Evolutionary conservation across 2,888 invertebrate species (phyloP).

Genomic region (Amaurobius ferox): DNA sequence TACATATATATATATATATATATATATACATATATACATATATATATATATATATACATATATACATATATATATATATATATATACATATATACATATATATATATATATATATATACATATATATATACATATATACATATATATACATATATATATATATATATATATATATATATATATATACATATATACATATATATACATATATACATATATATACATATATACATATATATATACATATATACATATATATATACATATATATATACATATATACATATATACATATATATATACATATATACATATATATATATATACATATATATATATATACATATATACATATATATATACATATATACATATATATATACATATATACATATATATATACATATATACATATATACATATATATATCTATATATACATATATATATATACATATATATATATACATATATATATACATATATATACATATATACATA

Average conservation of each 20-base stretch:
- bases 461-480: no score
- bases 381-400: no score
- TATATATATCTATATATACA: no score
- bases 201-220: constrained; percentile 1
- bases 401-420: no score
- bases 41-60: no score
- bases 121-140: neutral
- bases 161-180: constrained; percentile 3
- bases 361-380: neutral
- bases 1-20: no score
- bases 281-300: neutral
- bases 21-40: no score
- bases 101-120: no score
- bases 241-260: constrained; percentile 4
- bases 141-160: neutral
- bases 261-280: neutral
- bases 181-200: constrained; percentile 5
- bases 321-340: neutral
- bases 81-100: no score
- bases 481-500: no score
- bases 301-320: neutral
- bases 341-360: constrained; percentile 1
- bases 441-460: no score
- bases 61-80: no score
- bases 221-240: constrained; percentile 1